Evolutionary conservation across 2,888 invertebrate genomes (phyloP), one percentile per base, ranked within the genome.

Genomic region (Parascotia fuliginaria): DNA sequence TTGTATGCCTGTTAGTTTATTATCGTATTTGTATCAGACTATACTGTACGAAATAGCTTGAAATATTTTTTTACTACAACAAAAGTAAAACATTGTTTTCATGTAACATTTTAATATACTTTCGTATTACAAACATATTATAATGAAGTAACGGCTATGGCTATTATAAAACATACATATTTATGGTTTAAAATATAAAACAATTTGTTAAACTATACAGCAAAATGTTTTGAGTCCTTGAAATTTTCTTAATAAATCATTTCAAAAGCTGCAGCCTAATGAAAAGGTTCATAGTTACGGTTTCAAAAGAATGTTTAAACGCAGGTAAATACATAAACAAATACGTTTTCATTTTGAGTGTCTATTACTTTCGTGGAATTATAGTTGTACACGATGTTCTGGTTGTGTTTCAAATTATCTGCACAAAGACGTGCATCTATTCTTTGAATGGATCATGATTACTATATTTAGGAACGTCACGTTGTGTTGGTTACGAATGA

Each of bases 91-190:
- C 4, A 12, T 41, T 14, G 41, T 48, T 42, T 34, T 39, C 48
- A 52, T 55, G 52, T 48, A 55, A 53, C 51, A 49, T 55, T 56
- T 53, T 28, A 46, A 57, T 40, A 39, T 45, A 22, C 39, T 65
- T 65, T 42, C 48, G 46, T 51, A 56, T 55, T 53, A 36, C 12
- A 52, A 29, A n/a, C n/a, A n/a, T n/a, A n/a, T n/a, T 39, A 39
- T 47, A 38, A 48, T 51, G 42, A 42, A 45, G 32, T 47, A 40
- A 49, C 11, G n/a, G n/a, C 14, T 11, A 22, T 15, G 29, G 9
- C 1, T 39, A 4, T 19, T 31, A 38, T 14, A 22, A 14, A 50
- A 33, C 13, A 34, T 19, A 34, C 19, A 28, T 28, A 7, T 46
- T 16, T 9, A n/a, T n/a, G n/a, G 36, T 39, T 40, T 24, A 32